Base-by-base conservation (phyloP, 2,888 invertebrate species). In the Omphaloscelis lunosa region DNA sequence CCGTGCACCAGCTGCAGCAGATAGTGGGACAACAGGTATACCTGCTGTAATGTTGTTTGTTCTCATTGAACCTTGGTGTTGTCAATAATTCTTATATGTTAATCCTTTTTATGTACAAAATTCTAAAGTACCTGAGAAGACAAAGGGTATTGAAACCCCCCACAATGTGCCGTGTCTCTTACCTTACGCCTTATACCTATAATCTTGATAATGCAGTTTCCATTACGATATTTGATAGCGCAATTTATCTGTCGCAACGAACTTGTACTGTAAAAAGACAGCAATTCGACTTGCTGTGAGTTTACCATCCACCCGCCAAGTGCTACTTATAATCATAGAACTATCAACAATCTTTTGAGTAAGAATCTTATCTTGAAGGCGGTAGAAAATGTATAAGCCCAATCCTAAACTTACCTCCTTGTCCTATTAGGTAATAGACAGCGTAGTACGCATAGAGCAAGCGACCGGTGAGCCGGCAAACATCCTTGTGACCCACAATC, bases 1-100 rank as follows among this genome's bases (percentile, higher is more conserved):
- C 97, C 0, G 97, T 97, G 17, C 97, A 97, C 82, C 97, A 97
- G 89, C 91, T 97, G 88, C 97, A 97, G 85, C 97, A 97, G 81
- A 96, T 97, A 83, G 97, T 97, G 72, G 97, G 97, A 41, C 97
- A 97, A 91, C 97, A 97, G 95, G 97, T 97, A 86, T 68, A 74
- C 41, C 15, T 73, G 61, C 66, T 79, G 75, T 81, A 82, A 79
- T 79, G 75, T 82, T 79, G 63, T 53, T 75, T 78, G 70, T 84
- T 72, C 51, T 73, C 63, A 71, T 79, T 68, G 66, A 56, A 69
- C 63, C 41, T 66, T 41, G 12, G 15, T 68, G 29, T 69, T 23
- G 53, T 61, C 2, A 34, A 65, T 65, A 58, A 77, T 27, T 56
- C 9, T 58, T n/a, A 34, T 27, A 41, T 5, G 34, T 29, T 41